A percentile compares a stretch with the other conserved stretches of the same genome.
Conservation (phyloP, 2,888 invertebrate species). For the Melipona beecheii region DNA sequence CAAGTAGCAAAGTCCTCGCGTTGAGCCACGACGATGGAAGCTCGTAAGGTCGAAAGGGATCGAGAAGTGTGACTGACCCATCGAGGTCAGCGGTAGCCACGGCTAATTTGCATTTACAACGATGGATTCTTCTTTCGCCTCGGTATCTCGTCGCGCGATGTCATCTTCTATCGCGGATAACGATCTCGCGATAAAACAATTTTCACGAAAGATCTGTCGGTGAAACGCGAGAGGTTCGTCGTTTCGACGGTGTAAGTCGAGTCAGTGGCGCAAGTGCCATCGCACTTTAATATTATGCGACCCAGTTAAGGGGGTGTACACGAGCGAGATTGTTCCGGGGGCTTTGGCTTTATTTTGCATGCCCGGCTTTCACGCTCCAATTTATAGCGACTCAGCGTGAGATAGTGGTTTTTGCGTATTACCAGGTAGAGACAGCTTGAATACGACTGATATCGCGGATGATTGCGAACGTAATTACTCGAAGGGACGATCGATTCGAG, state of each 20-base stretch:
- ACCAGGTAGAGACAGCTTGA: neutral
- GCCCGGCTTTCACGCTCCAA: neutral
- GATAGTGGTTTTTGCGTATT: constrained; percentile 4
- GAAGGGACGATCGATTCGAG: neutral
- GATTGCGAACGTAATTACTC: neutral
- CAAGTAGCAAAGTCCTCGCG: constrained; percentile 38
- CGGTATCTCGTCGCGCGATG: constrained; percentile 36
- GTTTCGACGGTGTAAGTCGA: neutral
- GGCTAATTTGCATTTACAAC: constrained; percentile 62
- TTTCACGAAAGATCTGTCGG: neutral
- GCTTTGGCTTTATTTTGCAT: constrained; percentile 20
- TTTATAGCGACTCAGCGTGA: constrained; percentile 11
- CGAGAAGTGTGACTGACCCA: constrained; percentile 66
- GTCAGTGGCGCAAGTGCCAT: constrained; percentile 13
- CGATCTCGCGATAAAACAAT: constrained; percentile 16
- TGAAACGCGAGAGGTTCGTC: neutral
- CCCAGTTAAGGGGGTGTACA: constrained; percentile 25
- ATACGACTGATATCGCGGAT: neutral
- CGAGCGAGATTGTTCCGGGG: constrained; percentile 11
- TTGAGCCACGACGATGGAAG: constrained; percentile 33
- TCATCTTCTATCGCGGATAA: constrained; percentile 21
- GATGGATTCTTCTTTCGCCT: constrained; percentile 50
- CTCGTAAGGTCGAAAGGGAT: constrained; percentile 45
- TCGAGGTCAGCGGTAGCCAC: constrained; percentile 60
- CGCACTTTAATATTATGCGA: constrained; percentile 39